Percentiles rank a stretch among this genome's conserved stretches.
These are phyloP conservation scores for Eudasyphora cyanicolor DNA, from an alignment of 2,888 invertebrate species.

Conservation along the genomic window DNA sequence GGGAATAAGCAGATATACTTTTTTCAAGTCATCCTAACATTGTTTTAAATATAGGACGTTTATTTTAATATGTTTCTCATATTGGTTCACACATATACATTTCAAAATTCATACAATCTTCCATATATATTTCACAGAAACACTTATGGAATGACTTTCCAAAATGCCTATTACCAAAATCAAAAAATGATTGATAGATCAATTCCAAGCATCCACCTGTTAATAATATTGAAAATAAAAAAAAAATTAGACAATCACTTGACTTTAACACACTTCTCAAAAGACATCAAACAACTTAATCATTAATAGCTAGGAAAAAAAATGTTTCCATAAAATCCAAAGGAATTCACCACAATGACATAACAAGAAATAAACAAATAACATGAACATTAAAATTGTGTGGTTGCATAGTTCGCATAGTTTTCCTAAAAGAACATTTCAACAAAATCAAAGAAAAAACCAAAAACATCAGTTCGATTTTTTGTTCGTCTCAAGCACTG, in stretches of 20 bases:
- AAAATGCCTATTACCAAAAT: neutral
- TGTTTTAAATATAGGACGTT: too few species aligned
- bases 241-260: neutral
- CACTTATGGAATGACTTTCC: neutral
- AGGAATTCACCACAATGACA: slow-evolving; percentile 18
- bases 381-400: neutral
- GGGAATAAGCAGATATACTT: too few species aligned
- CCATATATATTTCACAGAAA: too few species aligned
- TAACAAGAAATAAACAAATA: neutral
- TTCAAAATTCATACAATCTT: too few species aligned
- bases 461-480: neutral
- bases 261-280: neutral
- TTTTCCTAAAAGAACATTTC: neutral
- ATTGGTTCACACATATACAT: too few species aligned
- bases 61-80: too few species aligned
- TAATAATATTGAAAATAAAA: neutral
- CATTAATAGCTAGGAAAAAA: neutral
- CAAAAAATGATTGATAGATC: neutral
- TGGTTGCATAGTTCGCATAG: neutral
- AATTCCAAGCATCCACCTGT: neutral
- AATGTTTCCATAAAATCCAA: neutral
- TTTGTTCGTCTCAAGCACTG: neutral
- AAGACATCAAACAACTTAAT: neutral
- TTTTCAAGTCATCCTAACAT: too few species aligned
- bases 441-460: neutral